These are phyloP conservation scores for Lathronympha strigana DNA, from an alignment of 2,888 invertebrate genomes.

Conservation along the genomic window DNA sequence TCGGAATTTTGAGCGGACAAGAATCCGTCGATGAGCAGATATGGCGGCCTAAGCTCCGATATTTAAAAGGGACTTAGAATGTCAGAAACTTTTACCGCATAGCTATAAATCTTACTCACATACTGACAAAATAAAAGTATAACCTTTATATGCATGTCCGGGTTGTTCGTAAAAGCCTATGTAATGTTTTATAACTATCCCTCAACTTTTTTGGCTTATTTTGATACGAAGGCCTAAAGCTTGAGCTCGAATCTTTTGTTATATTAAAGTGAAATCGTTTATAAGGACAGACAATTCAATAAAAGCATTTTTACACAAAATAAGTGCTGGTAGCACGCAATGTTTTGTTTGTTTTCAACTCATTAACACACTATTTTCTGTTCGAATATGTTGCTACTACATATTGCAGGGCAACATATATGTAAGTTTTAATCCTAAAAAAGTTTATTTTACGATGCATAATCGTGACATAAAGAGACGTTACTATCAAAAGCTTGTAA, in stretches of 20 bases:
- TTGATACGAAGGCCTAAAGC: not conserved
- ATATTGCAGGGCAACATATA: no score
- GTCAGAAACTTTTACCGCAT: conserved; percentile 11
- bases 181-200: conserved; percentile 22
- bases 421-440: no score
- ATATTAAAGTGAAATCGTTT: no score
- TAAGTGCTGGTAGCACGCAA: no score
- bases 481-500: no score
- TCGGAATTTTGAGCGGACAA: not conserved
- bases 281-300: no score
- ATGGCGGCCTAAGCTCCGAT: conserved; percentile 9
- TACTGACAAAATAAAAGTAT: conserved; percentile 16
- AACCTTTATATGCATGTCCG: conserved; percentile 18
- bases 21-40: conserved; percentile 10
- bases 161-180: conserved; percentile 19
- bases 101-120: conserved; percentile 25
- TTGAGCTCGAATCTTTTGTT: not conserved
- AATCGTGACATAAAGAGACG: no score
- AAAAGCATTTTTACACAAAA: no score
- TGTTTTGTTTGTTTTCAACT: no score
- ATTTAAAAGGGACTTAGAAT: conserved; percentile 19
- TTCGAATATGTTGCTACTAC: no score
- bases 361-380: no score
- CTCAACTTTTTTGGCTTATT: conserved; percentile 5
- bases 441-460: no score